Evolutionary conservation across 2,113 vertebrate species (phyloP), one percentile per base, ranked within the genome.

Genomic region (Pterocles gutturalis): DNA sequence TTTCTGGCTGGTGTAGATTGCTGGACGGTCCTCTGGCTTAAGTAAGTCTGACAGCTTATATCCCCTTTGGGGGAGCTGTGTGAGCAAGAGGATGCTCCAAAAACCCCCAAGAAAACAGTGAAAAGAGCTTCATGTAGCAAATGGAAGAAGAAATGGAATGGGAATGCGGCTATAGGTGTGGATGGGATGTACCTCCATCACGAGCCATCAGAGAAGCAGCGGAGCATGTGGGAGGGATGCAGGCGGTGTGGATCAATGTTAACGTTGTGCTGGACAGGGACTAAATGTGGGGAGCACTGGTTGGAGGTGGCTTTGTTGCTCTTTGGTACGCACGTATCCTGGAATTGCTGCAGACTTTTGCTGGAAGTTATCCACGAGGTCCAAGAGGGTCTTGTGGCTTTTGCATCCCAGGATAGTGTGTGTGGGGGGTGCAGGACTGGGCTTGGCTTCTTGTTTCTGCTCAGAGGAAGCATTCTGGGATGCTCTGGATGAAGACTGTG

Each of bases 181-280:
- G 49, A 9, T 49, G 34, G 43, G 66, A 6, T 9, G 58, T 34
- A 2, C 60, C 41, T 49, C 31, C 58, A 25, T 38, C 21, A 4
- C 11, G 48, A 62, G n/a, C 60, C 4, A 1, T 15, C 51, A 10
- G 46, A 77, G 69, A 60, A 66, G 29, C 31, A 66, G 48, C 45
- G 34, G 61, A 83, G 38, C 66, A 31, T 8, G 45, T 5, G 29
- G 28, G 46, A 38, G 51, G 57, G 53, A 10, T 3, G 21, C 4
- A 2, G 1, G 0, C 0, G 6, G 8, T 11, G 9, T 4, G 69
- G 60, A 61, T 7, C 0, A 4, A 5, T 7, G 19, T 6, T 46
- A 4, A 8, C 3, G 7, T 57, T 3, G 2, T 22, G 33, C 33
- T 13, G 10, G 26, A 5, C 6, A 17, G 8, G 34, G 33, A 43